Conservation (phyloP, 2,888 invertebrate species). For the Phasia obesa region DNA sequence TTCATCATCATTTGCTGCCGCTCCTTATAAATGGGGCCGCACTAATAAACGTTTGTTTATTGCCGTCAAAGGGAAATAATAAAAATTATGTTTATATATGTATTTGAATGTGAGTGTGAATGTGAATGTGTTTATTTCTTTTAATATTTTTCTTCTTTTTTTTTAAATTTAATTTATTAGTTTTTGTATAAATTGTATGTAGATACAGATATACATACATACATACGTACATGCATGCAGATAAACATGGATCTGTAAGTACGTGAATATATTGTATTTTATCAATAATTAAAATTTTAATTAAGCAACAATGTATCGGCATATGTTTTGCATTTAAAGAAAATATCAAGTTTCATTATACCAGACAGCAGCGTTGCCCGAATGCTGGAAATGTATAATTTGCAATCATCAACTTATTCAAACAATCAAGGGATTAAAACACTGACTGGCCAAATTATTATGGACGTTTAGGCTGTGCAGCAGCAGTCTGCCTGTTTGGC, state of each 20-base stretch:
- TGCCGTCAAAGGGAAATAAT: conserved; percentile 12
- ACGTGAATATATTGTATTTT: conserved; percentile 58
- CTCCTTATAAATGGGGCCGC: background rate
- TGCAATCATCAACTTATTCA: background rate
- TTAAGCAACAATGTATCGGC: conserved; percentile 64
- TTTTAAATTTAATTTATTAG: conserved; percentile 5
- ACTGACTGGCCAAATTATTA: conserved; percentile 6
- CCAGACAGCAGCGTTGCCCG: conserved; percentile 9
- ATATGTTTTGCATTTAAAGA: conserved; percentile 62
- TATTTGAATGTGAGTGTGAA: conserved; percentile 4
- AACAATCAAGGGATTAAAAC: conserved; percentile 4
- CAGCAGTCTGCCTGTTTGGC: background rate
- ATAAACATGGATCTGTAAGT: conserved; percentile 10
- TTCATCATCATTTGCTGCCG: background rate
- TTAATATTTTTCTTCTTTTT: conserved; percentile 9
- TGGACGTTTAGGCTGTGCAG: background rate
- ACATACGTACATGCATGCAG: background rate
- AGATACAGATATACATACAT: background rate
- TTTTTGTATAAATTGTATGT: background rate
- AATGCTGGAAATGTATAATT: conserved; percentile 26
- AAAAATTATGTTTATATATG: conserved; percentile 13
- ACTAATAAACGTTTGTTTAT: background rate
- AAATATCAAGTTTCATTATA: conserved; percentile 63
- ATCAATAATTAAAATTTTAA: conserved; percentile 66
- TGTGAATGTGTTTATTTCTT: conserved; percentile 27